Evolutionary conservation across 2,888 invertebrate genomes (phyloP), one percentile per base, ranked within the genome.

Genomic region (Eupithecia tripunctaria): DNA sequence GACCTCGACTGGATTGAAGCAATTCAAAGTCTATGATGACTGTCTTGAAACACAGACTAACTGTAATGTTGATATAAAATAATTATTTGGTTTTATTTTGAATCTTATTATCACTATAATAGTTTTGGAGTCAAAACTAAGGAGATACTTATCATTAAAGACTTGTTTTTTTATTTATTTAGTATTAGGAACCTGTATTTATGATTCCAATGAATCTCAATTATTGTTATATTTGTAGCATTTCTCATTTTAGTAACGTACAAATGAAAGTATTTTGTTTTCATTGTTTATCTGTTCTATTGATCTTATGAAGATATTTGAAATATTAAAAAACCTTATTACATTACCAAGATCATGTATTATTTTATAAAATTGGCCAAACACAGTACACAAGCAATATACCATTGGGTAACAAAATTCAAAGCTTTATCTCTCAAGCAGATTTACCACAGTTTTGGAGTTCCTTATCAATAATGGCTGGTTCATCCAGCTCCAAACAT

Each of bases 401-500:
- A 70, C 66, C 72, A 67, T 71, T 15, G 29, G 68, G 75, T 71
- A 75, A 51, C 14, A 63, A 63, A 47, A 71, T 68, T 8, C 6
- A 14, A 51, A 8, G n/a, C 10, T 21, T 64, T 10, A 2, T n/a
- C 21, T 41, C 10, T 69, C 51, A 72, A 47, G 67, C 38, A 47
- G 76, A 71, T 72, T 83, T 81, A 77, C 81, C 74, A 78, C 78
- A 82, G 80, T 70, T 78, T 72, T 83, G 82, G 76, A 84, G 81
- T 78, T 82, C 81, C 75, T 82, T 83, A 82, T 91, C 90, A 73
- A 87, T 84, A 81, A 89, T 85, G 75, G 90, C 82, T 67, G 86
- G 87, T 83, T 94, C 94, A 86, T 94, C 93, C 81, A 93, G 84
- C 72, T 95, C 94, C 70, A 95, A 87, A 80, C 91, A 90, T 86